phyloP scores from a whole-genome alignment of 2,888 invertebrate genomes.

The Oscheius sp. region DNA sequence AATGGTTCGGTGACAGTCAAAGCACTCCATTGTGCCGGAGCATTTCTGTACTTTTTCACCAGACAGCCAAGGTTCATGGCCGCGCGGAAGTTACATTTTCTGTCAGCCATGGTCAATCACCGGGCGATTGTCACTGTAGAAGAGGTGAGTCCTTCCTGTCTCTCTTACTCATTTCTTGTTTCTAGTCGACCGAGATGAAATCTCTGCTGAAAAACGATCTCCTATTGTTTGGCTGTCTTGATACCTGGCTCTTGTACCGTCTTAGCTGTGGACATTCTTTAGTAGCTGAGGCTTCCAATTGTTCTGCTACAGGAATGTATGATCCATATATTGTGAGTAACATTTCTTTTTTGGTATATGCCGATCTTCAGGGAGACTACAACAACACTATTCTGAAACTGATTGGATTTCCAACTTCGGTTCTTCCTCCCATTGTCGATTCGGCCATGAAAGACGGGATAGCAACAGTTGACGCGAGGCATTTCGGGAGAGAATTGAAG shows the following conservation, averaged over 20 bases:
- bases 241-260: slow-evolving; percentile 91
- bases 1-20: slow-evolving; percentile 59
- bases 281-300: slow-evolving; percentile 89
- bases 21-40: slow-evolving; percentile 77
- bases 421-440: slow-evolving; percentile 80
- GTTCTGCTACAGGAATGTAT: slow-evolving; percentile 90
- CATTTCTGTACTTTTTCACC: slow-evolving; percentile 83
- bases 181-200: slow-evolving; percentile 77
- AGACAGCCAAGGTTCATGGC: slow-evolving; percentile 85
- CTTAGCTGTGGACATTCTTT: slow-evolving; percentile 73
- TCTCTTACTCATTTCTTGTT: neutral
- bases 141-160: neutral
- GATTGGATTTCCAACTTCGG: slow-evolving; percentile 81
- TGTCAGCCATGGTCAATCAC: slow-evolving; percentile 68
- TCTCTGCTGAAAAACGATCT: slow-evolving; percentile 80
- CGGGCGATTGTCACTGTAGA: slow-evolving; percentile 64
- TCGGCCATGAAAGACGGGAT: slow-evolving; percentile 77
- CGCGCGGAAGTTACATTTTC: slow-evolving; percentile 81
- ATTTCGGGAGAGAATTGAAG: slow-evolving; percentile 85
- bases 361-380: slow-evolving; percentile 80
- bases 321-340: slow-evolving; percentile 84
- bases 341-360: neutral
- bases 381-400: slow-evolving; percentile 82
- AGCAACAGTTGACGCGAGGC: slow-evolving; percentile 81
- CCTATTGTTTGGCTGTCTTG: slow-evolving; percentile 84